These are phyloP conservation scores for Sylvietta virens DNA, from an alignment of 2,113 vertebrate species.

Conservation along the genomic window DNA sequence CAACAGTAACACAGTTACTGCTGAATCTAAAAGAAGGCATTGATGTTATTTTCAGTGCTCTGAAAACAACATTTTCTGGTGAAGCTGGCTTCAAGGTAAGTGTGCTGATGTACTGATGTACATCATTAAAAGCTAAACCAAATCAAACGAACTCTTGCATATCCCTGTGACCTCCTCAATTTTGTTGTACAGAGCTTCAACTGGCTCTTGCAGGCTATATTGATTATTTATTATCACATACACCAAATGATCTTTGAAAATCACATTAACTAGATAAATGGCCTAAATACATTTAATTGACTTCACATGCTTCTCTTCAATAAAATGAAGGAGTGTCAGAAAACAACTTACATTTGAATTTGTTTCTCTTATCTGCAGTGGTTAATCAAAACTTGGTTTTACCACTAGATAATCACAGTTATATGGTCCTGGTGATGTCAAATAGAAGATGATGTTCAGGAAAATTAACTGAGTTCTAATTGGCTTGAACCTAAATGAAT, in stretches of 20 bases:
- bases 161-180: neutral
- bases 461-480: conserved; percentile 32
- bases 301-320: conserved; percentile 7
- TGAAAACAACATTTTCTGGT: neutral
- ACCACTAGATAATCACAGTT: neutral
- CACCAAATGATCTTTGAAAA: conserved; percentile 22
- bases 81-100: neutral
- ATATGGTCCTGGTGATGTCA: neutral
- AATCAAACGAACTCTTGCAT: neutral
- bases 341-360: conserved; percentile 11
- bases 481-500: neutral
- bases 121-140: conserved; percentile 33
- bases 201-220: neutral
- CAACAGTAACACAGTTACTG: neutral
- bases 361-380: neutral
- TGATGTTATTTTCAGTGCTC: neutral
- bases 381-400: conserved; percentile 35
- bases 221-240: conserved; percentile 19
- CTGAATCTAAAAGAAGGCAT: neutral
- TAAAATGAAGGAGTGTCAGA: conserved; percentile 15
- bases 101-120: neutral
- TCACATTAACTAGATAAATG: conserved; percentile 14
- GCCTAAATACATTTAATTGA: conserved; percentile 40
- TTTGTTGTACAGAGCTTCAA: neutral
- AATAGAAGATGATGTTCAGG: neutral